phyloP scores from a whole-genome alignment of 2,113 vertebrate genomes.

The Phylloscopus trochilus region DNA sequence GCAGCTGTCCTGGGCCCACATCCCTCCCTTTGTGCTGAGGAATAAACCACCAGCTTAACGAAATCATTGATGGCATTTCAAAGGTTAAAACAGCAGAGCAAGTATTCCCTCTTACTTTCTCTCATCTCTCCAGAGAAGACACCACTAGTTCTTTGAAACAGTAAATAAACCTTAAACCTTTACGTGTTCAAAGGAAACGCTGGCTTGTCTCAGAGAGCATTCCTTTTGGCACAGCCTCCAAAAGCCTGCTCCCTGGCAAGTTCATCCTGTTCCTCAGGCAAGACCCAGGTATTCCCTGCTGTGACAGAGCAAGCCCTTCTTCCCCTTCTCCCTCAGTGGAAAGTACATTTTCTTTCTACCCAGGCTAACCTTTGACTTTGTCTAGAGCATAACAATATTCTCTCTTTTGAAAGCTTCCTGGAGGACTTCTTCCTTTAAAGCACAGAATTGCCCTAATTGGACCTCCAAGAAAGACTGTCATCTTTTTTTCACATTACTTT shows the following conservation, averaged over 20 bases:
- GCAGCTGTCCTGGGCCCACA: background rate
- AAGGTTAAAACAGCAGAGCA: slow-evolving; percentile 25
- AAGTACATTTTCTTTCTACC: slow-evolving; percentile 62
- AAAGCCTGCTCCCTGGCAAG: slow-evolving; percentile 57
- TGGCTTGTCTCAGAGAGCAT: slow-evolving; percentile 54
- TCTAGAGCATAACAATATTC: slow-evolving; percentile 64
- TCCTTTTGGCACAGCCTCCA: slow-evolving; percentile 55
- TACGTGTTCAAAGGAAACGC: slow-evolving; percentile 55
- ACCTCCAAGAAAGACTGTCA: slow-evolving; percentile 21
- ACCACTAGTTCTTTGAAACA: slow-evolving; percentile 63
- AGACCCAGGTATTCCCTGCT: slow-evolving; percentile 65
- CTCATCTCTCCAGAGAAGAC: slow-evolving; percentile 43
- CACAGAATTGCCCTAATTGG: slow-evolving; percentile 68
- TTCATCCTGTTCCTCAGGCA: slow-evolving; percentile 71
- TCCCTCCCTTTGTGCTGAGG: background rate
- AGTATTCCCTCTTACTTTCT: slow-evolving; percentile 43
- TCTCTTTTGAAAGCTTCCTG: slow-evolving; percentile 63
- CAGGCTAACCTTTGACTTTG: slow-evolving; percentile 67
- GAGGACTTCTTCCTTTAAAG: slow-evolving; percentile 64
- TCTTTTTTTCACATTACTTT: slow-evolving; percentile 22
- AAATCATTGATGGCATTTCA: slow-evolving; percentile 45
- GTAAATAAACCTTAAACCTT: slow-evolving; percentile 71
- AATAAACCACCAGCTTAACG: background rate
- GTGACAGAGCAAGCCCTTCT: slow-evolving; percentile 59
- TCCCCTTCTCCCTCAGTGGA: slow-evolving; percentile 52